These are phyloP conservation scores for Drosophila borealis DNA, from an alignment of 2,888 invertebrate genomes.

Conservation along the genomic window DNA sequence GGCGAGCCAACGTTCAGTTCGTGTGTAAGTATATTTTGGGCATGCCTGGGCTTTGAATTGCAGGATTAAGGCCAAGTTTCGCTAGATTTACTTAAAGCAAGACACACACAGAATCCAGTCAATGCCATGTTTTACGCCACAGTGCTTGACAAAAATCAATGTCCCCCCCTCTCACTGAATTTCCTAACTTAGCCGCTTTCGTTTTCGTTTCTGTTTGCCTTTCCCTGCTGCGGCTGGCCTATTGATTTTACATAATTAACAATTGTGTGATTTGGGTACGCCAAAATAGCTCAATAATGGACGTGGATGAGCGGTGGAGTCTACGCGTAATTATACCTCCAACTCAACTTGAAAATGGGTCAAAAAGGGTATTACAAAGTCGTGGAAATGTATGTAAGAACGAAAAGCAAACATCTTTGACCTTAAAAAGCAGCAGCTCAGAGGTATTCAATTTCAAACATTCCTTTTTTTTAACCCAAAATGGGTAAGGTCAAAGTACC, in stretches of 20 bases:
- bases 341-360: slow-evolving; percentile 4
- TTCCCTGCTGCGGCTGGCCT: slow-evolving; percentile 19
- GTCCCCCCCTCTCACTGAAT: slow-evolving; percentile 6
- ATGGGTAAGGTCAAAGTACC: background rate
- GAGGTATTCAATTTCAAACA: slow-evolving; percentile 14
- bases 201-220: slow-evolving; percentile 14
- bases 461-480: too few relatives aligned
- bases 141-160: slow-evolving; percentile 64
- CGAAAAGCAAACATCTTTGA: background rate
- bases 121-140: slow-evolving; percentile 42
- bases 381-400: background rate
- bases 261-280: slow-evolving; percentile 39
- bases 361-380: background rate
- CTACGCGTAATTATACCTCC: slow-evolving; percentile 6
- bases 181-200: slow-evolving; percentile 21
- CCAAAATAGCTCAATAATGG: slow-evolving; percentile 45
- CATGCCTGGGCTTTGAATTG: slow-evolving; percentile 29
- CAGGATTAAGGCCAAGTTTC: slow-evolving; percentile 49
- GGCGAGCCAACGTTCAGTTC: slow-evolving; percentile 22
- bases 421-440: background rate
- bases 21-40: slow-evolving; percentile 20
- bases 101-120: slow-evolving; percentile 5
- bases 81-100: slow-evolving; percentile 40
- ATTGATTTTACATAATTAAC: slow-evolving; percentile 74
- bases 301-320: background rate